These are phyloP conservation scores for Paedocypris micromegethes DNA, from an alignment of 2,797 vertebrate genomes.

Conservation along the genomic window DNA sequence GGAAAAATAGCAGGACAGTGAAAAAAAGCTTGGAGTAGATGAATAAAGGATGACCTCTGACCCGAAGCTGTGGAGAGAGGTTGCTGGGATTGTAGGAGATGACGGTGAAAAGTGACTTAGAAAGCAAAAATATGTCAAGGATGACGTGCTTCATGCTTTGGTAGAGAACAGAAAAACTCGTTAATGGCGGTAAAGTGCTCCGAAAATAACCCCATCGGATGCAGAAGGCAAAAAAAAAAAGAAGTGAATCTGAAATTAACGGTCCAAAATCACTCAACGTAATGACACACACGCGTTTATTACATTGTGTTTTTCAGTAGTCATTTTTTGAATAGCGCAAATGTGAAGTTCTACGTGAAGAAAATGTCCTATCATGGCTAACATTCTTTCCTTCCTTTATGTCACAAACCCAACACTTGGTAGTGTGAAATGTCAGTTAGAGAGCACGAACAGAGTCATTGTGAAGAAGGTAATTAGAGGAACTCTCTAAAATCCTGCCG, in stretches of 20 bases:
- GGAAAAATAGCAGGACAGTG: background rate
- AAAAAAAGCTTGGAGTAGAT: background rate
- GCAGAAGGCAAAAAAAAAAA: slow-evolving; percentile 6
- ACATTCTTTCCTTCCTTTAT: background rate
- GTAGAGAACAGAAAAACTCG: background rate
- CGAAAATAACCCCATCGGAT: slow-evolving; percentile 24
- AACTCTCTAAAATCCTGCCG: slow-evolving; percentile 20
- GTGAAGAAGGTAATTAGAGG: slow-evolving; percentile 25
- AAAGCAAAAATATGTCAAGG: slow-evolving; percentile 32
- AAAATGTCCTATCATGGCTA: no score
- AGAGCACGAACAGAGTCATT: slow-evolving; percentile 13
- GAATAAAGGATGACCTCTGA: slow-evolving; percentile 23
- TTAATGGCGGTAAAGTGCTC: slow-evolving; percentile 26
- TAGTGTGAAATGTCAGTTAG: background rate
- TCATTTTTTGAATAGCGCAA: no score
- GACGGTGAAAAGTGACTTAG: slow-evolving; percentile 20
- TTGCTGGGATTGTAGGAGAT: slow-evolving; percentile 18
- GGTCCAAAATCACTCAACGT: no score
- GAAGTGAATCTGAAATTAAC: no score
- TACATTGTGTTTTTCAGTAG: no score
- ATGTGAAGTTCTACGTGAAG: no score
- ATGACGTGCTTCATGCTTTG: slow-evolving; percentile 4
- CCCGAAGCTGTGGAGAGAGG: slow-evolving; percentile 9
- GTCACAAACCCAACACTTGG: slow-evolving; percentile 2
- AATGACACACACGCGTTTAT: no score